Evolutionary conservation across 2,888 invertebrate species (phyloP).

Genomic region (Mythimna lalbum): DNA sequence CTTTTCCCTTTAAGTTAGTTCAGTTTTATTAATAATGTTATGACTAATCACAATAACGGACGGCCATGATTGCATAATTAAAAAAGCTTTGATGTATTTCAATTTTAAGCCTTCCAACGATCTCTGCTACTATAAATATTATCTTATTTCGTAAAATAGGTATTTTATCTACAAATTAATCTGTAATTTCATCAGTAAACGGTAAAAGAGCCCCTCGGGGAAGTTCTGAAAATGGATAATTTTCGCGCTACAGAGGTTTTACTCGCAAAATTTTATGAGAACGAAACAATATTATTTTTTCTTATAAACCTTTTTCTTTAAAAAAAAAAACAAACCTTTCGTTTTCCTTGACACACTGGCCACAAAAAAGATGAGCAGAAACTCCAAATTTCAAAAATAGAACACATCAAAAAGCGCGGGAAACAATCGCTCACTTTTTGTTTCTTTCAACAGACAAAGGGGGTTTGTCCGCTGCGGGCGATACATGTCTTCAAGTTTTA

Average conservation of each 20-base stretch:
- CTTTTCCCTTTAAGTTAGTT: background rate
- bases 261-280: slow-evolving; percentile 32
- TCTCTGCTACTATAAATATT: slow-evolving; percentile 21
- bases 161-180: slow-evolving; percentile 44
- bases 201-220: slow-evolving; percentile 12
- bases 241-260: slow-evolving; percentile 25
- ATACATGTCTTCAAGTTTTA: slow-evolving; percentile 75
- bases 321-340: slow-evolving; percentile 26
- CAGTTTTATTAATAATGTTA: background rate
- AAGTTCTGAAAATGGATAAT: slow-evolving; percentile 20
- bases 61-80: slow-evolving; percentile 6
- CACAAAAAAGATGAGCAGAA: slow-evolving; percentile 53
- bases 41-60: slow-evolving; percentile 5
- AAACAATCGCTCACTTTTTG: slow-evolving; percentile 85
- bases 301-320: slow-evolving; percentile 19
- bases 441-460: slow-evolving; percentile 81
- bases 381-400: slow-evolving; percentile 66
- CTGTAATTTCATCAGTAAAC: slow-evolving; percentile 49
- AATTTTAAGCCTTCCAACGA: slow-evolving; percentile 26
- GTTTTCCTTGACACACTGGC: slow-evolving; percentile 60
- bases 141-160: slow-evolving; percentile 26
- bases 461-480: slow-evolving; percentile 80
- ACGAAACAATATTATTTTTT: slow-evolving; percentile 9
- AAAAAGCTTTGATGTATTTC: slow-evolving; percentile 44
- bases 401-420: slow-evolving; percentile 74